Percentiles rank a stretch among this genome's conserved stretches.
These are phyloP conservation scores for Rhopalosiphum nymphaeae DNA, from an alignment of 2,888 invertebrate species.

Conservation along the genomic window DNA sequence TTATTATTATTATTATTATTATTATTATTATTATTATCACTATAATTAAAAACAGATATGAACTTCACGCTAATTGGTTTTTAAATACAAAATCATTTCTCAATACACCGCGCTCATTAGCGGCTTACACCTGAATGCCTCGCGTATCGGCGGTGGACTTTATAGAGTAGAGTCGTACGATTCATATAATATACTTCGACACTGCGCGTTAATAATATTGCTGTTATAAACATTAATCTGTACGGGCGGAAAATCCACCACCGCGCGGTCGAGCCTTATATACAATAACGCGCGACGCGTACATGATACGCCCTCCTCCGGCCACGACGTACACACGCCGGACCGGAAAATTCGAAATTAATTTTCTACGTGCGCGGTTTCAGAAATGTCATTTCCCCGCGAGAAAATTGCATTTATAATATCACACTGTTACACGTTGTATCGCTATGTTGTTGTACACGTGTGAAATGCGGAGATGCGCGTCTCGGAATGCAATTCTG, in stretches of 20 bases:
- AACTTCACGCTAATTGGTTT: not conserved
- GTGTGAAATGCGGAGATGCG: not conserved
- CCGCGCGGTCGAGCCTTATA: not conserved
- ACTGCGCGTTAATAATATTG: not conserved
- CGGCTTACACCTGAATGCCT: not conserved
- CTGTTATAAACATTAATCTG: not conserved
- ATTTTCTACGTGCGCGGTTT: constrained; percentile 31
- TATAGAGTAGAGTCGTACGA: not conserved
- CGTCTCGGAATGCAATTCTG: not conserved
- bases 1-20: not conserved
- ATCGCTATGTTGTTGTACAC: not conserved
- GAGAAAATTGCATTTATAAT: not conserved
- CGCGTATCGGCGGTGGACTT: not conserved
- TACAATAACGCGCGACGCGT: not conserved
- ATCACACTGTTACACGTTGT: not conserved
- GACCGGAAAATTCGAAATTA: not conserved
- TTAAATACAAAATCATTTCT: not conserved
- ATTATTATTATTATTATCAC: not conserved
- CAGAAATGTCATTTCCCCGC: constrained; percentile 11
- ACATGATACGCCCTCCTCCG: not conserved
- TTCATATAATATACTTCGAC: not conserved
- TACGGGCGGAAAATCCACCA: not conserved
- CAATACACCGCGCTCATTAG: not conserved
- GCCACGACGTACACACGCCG: not conserved
- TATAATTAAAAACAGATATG: not conserved